Evolutionary conservation across 2,113 vertebrate genomes (phyloP), one percentile per base, ranked within the genome.

Genomic region (Microcebus griseorufus): DNA sequence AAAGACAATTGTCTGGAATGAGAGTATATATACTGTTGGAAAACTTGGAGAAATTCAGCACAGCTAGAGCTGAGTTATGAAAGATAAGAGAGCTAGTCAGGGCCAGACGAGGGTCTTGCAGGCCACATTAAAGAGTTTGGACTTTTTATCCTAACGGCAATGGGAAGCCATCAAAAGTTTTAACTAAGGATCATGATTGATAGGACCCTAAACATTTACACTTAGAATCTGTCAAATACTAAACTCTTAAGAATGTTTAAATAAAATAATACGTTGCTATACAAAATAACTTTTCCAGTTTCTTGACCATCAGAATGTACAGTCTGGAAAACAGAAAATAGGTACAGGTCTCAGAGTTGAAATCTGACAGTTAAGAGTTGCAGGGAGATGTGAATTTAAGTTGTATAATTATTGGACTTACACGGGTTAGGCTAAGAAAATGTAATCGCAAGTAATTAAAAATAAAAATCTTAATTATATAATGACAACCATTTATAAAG

Each of bases 211-310:
- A 55, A 62, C 37, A 90, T 4, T 72, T 48, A 48, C 7, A 73
- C 62, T 80, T 48, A n/a, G 32, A 11, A 85, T 42, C 90, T 89
- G 88, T 80, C 53, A 95, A 89, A 90, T 65, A 82, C 12, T 58
- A 39, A 95, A 79, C 29, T 48, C 51, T 76, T 76, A 70, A 80
- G 29, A 88, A 76, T 42, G 16, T 72, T 53, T 75, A 93, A 76
- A 42, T 88, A 90, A 67, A 58, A 60, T 9, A 88, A n/a, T 69
- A 62, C 11, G 42, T 67, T 64, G 58, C 6, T 37, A 73, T 45
- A 37, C 11, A 88, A 70, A 51, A n/a, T 72, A 93, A 86, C 9
- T 18, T 6, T 34, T 18, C 7, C 3, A 9, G 51, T 87, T 75
- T 60, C 48, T 75, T 90, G 11, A 73, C 39, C 81, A 95, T 58